Percentiles rank a stretch among this genome's conserved stretches.
phyloP scores from a whole-genome alignment of 1,140 invertebrate species.

The Calephelis virginiensis region DNA sequence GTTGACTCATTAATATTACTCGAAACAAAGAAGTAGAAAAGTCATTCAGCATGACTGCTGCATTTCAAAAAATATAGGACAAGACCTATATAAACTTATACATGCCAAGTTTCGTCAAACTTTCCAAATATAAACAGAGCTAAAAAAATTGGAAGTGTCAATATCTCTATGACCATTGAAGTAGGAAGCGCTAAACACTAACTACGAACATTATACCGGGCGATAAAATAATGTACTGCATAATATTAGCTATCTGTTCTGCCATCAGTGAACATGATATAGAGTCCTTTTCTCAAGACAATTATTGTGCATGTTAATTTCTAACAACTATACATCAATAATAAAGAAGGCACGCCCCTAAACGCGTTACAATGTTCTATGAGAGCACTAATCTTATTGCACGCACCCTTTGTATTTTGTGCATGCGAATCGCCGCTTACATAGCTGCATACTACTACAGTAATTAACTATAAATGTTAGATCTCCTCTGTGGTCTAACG shows the following conservation, averaged over 20 bases:
- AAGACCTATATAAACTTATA: too few relatives aligned
- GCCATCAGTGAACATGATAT: conserved; percentile 6
- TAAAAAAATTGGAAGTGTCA: too few relatives aligned
- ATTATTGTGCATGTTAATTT: conserved; percentile 12
- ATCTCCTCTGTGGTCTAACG: too few relatives aligned
- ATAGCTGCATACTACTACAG: background rate
- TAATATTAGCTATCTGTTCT: conserved; percentile 1
- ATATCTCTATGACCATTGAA: too few relatives aligned
- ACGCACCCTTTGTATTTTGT: conserved; percentile 1
- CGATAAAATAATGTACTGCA: background rate
- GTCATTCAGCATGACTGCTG: too few relatives aligned
- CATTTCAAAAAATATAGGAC: too few relatives aligned
- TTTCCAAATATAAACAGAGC: too few relatives aligned
- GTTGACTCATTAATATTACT: too few relatives aligned
- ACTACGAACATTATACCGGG: too few relatives aligned
- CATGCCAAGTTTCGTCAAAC: too few relatives aligned
- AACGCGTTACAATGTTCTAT: conserved; percentile 11
- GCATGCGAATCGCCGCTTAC: conserved; percentile 10
- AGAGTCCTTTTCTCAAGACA: conserved; percentile 10
- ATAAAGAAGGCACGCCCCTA: conserved; percentile 15
- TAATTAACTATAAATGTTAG: conserved; percentile 7
- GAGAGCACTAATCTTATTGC: conserved; percentile 6
- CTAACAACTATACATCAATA: conserved; percentile 8
- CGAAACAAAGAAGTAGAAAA: too few relatives aligned
- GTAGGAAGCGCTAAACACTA: too few relatives aligned